Evolutionary conservation across 2,888 invertebrate genomes (phyloP), one percentile per base, ranked within the genome.

Genomic region (Drosophila trichaetosa): DNA sequence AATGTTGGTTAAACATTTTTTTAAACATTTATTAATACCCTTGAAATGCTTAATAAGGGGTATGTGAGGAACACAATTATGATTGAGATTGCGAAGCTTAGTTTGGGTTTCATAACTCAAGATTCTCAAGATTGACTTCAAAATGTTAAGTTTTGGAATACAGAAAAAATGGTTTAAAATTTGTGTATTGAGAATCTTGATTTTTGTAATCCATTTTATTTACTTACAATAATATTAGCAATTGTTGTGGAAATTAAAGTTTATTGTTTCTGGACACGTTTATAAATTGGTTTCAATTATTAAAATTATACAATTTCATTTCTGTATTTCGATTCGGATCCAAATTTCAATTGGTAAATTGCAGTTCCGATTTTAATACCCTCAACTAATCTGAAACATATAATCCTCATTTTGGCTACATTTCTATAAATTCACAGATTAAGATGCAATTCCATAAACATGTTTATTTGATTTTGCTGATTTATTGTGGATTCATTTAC

Each of bases 1-100:
- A 75, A 80, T 68, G 71, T 69, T 74, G 67, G 64, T 68, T 51
- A 60, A 62, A 63, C 52, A 66, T 79, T 76, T 77, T 84, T 60
- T 69, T 53, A 1, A 57, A 69, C 69, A 64, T 72, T 53, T 42
- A 54, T 61, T 56, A 38, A 51, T 58, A 49, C 40, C 49, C 68
- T 40, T 29, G 13, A 4, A 13, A 13, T 10, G 11, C 0, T 21
- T 21, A 18, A 16, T 13, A 36, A 16, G 4, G 8, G 29, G 11
- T 34, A 29, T 33, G n/a, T 3, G 8, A 8, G 56, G n/a, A 8
- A 46, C 2, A 7, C 13, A 13, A 21, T 21, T 21, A 46, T 16
- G 3, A 7, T 24, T 46, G 1, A 46, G 4, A 46, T 24, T 24
- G 24, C 2, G 1, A 21, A 21, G 8, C 21, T 13, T 7, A 21